These are phyloP conservation scores for Netelia melanura DNA, from an alignment of 2,888 invertebrate species.

Conservation along the genomic window DNA sequence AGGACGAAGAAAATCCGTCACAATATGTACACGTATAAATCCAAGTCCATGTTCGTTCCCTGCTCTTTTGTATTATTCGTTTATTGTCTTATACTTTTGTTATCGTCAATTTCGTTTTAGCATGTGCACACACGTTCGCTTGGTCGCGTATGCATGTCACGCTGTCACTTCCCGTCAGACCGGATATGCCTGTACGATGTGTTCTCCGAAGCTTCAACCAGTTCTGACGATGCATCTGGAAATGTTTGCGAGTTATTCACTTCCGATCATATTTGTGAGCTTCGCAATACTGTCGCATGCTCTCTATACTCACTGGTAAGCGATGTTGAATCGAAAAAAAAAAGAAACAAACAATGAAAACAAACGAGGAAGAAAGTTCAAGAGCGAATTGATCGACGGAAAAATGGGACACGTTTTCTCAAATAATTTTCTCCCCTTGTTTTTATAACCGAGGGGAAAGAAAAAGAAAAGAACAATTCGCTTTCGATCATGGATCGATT, in stretches of 20 bases:
- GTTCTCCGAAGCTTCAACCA: slow-evolving; percentile 74
- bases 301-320: slow-evolving; percentile 77
- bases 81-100: slow-evolving; percentile 68
- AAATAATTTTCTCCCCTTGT: neutral
- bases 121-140: slow-evolving; percentile 79
- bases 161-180: slow-evolving; percentile 44
- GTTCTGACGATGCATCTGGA: slow-evolving; percentile 54
- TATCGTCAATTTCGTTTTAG: slow-evolving; percentile 78
- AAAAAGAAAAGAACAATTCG: slow-evolving; percentile 3
- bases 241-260: slow-evolving; percentile 61
- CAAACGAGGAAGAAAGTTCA: neutral
- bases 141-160: slow-evolving; percentile 77
- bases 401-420: neutral
- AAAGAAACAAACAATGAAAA: slow-evolving; percentile 4
- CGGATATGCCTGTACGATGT: slow-evolving; percentile 76
- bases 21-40: neutral
- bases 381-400: neutral
- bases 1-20: too few species aligned
- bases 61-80: slow-evolving; percentile 43
- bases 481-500: neutral
- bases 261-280: slow-evolving; percentile 74
- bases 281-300: slow-evolving; percentile 77
- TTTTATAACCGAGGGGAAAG: neutral
- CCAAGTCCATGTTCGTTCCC: neutral
- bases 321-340: slow-evolving; percentile 69